phyloP scores from a whole-genome alignment of 2,888 invertebrate genomes.

The Nycteola revayana region DNA sequence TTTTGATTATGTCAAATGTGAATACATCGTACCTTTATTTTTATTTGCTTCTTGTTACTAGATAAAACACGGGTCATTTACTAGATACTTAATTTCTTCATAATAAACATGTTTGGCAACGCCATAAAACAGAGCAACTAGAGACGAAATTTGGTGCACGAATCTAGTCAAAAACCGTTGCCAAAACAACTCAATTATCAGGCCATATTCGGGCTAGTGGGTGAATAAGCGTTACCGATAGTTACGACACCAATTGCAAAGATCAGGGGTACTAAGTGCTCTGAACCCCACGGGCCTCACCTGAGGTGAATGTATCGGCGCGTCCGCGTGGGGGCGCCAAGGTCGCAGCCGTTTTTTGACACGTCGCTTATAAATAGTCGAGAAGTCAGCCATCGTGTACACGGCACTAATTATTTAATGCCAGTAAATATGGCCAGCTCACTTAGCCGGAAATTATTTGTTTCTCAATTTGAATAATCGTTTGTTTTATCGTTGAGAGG shows the following conservation, averaged over 20 bases:
- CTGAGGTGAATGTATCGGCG: conserved; percentile 74
- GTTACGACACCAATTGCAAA: conserved; percentile 35
- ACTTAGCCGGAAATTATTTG: conserved; percentile 72
- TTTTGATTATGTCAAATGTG: too few relatives aligned
- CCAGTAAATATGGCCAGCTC: conserved; percentile 44
- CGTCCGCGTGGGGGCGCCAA: conserved; percentile 78
- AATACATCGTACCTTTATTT: too few relatives aligned
- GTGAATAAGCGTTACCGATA: too few relatives aligned
- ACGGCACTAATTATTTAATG: conserved; percentile 62
- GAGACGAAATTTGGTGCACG: too few relatives aligned
- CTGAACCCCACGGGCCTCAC: conserved; percentile 66
- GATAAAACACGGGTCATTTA: too few relatives aligned
- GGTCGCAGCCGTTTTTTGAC: conserved; percentile 79
- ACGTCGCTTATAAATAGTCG: conserved; percentile 72
- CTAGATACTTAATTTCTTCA: too few relatives aligned
- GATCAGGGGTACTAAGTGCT: conserved; percentile 33
- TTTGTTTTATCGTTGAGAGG: conserved; percentile 55
- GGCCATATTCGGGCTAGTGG: too few relatives aligned
- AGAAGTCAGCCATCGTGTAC: conserved; percentile 51
- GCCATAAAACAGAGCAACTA: too few relatives aligned
- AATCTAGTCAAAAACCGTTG: too few relatives aligned
- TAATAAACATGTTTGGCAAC: too few relatives aligned
- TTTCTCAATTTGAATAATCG: conserved; percentile 65
- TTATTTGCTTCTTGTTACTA: too few relatives aligned
- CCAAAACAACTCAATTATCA: too few relatives aligned